Evolutionary conservation across 1,140 invertebrate genomes (phyloP), one percentile per base, ranked within the genome.

Genomic region (Nasonia vitripennis): DNA sequence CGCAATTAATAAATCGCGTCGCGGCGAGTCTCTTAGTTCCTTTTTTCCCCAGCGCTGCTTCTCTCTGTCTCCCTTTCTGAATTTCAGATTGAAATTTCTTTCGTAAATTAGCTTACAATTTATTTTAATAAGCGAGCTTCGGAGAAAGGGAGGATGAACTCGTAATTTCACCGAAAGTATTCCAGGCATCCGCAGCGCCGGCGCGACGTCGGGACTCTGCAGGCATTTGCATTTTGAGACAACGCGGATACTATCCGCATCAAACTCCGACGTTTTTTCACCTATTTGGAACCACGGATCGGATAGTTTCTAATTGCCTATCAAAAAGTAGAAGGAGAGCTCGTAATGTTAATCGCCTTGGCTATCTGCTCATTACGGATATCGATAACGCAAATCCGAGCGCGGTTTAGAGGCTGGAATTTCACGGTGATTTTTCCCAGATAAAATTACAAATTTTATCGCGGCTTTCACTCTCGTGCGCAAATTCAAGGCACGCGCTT

Each of bases 51-150:
- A 17, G 20, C 55, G 4, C 55, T 6, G 55, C 55, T 17, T n/a
- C 6, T 7, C 23, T 71, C 68, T 27, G 9, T 31, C 17, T 37
- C 27, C 23, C 70, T 81, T 68, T 74, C 74, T 70, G 51, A 77
- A 48, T 77, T 85, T 48, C 27, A 81, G 74, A 85, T 85, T 81
- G 73, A 81, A 85, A 85, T 85, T 85, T 81, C 79, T 70, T 27
- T 31, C 23, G 77, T 85, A 85, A 85, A 81, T 81, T 77, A 85
- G 84, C 74, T 85, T 85, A 70, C 78, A 80, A 85, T 85, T 85
- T 85, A 85, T 85, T 85, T 85, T 85, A 85, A 85, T 85, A 85
- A 81, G 68, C 31, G 37, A 81, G 68, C 20, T 80, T 75, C 34
- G 17, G 55, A 37, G 20, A 37, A 45, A 27, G 20, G 20, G 3